Evolutionary conservation across 1,140 invertebrate genomes (phyloP), one percentile per base, ranked within the genome.

Genomic region (Branchinecta lynchi): DNA sequence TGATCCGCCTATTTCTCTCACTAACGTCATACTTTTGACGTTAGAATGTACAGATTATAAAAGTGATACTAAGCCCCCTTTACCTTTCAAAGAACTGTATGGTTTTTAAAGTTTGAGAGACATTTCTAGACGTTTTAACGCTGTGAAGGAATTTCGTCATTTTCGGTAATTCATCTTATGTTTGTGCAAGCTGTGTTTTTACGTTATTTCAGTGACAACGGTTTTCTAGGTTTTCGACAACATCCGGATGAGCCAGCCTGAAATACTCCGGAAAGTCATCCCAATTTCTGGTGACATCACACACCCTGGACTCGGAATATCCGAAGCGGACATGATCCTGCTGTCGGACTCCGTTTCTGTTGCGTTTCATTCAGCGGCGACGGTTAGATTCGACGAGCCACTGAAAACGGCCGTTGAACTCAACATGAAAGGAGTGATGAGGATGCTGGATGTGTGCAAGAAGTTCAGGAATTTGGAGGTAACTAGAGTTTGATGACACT

Each of bases 281-380:
- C 86, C 93, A 0, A 87, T 99, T 65, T 84, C 85, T 66, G 95
- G 96, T 10, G 95, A 99, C 77, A 89, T 99, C 70, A 90, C 92
- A 71, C 84, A 89, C 74, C 86, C 88, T 10, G 87, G 90, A 71
- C 78, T 99, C 45, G 96, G 94, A 7, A 89, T 99, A 65, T 89
- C 86, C 73, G 77, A 84, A 7, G 80, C 83, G 20, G 93, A 98
- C 81, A 84, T 88, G 74, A 80, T 84, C 65, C 77, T 82, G 45
- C 79, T 95, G 8, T 82, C 82, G 70, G 80, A 85, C 71, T 81
- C 83, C 73, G 89, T 97, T 67, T 89, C 90, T 68, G 82, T 98
- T 72, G 94, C 98, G 12, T 97, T 98, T 82, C 96, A 98, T 80
- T 96, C 93, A 69, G 96, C 96, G 10, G 96, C 96, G 43, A 98